phyloP scores from a whole-genome alignment of 2,113 vertebrate genomes.

The Morone saxatilis region DNA sequence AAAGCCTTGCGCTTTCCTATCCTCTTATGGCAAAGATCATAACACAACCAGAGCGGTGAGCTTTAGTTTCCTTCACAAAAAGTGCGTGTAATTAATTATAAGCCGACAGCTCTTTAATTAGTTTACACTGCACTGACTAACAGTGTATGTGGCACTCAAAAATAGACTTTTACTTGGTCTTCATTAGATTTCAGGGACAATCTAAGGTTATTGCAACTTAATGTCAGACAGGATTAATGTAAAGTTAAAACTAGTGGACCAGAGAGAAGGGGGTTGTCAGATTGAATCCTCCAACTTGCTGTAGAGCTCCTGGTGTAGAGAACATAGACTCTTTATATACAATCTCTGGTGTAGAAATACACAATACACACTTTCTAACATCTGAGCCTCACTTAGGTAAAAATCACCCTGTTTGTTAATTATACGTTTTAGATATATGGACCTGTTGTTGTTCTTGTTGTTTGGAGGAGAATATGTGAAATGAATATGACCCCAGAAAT shows the following conservation, averaged over 20 bases:
- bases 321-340: neutral
- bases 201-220: neutral
- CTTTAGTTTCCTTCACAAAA: neutral
- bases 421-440: too few species aligned
- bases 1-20: conserved; percentile 14
- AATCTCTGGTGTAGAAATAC: neutral
- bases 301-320: neutral
- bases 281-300: neutral
- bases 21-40: conserved; percentile 31
- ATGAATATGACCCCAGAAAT: neutral
- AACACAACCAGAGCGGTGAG: neutral
- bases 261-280: neutral
- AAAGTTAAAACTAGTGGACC: neutral
- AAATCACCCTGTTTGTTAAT: neutral
- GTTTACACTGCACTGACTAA: conserved; percentile 1
- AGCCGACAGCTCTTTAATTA: conserved; percentile 21
- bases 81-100: conserved; percentile 32
- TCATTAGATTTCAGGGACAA: neutral
- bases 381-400: neutral
- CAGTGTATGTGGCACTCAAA: neutral
- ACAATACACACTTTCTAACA: neutral
- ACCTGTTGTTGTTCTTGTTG: too few species aligned
- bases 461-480: neutral
- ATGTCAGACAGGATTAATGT: conserved; percentile 29
- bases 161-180: conserved; percentile 17